phyloP scores from a whole-genome alignment of 2,797 vertebrate genomes.

The Platalea minor region DNA sequence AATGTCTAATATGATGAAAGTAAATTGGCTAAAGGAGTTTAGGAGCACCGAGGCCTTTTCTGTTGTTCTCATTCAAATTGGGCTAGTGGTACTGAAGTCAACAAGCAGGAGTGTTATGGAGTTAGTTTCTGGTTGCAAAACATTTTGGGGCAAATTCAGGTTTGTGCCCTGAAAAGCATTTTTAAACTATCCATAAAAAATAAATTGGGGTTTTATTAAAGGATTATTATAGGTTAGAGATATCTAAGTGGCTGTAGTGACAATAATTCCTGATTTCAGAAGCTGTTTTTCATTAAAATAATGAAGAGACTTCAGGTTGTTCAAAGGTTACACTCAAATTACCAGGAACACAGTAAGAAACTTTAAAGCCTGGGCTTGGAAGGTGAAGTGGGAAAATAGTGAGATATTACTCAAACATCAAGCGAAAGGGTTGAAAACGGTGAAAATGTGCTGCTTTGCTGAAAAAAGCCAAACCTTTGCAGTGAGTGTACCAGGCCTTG shows the following conservation, averaged over 20 bases:
- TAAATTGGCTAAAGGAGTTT: neutral
- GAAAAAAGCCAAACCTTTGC: neutral
- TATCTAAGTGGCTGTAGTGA: neutral
- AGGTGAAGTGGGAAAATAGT: neutral
- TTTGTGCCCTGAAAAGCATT: neutral
- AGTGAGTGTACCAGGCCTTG: neutral
- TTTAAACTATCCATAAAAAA: neutral
- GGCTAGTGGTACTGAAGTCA: neutral
- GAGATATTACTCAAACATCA: neutral
- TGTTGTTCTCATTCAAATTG: neutral
- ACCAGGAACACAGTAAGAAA: neutral
- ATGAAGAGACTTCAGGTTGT: neutral
- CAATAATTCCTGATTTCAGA: neutral
- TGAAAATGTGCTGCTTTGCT: neutral
- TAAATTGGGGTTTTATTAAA: neutral
- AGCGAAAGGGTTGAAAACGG: neutral
- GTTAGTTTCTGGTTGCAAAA: neutral
- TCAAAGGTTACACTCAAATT: neutral
- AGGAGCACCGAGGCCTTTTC: neutral
- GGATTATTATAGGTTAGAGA: neutral
- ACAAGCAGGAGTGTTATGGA: neutral
- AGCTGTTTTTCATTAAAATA: neutral
- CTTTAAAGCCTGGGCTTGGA: neutral
- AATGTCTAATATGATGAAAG: neutral
- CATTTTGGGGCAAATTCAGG: neutral